Evolutionary conservation across 2,113 vertebrate genomes (phyloP), one percentile per base, ranked within the genome.

Genomic region (Lagenorhynchus albirostris): DNA sequence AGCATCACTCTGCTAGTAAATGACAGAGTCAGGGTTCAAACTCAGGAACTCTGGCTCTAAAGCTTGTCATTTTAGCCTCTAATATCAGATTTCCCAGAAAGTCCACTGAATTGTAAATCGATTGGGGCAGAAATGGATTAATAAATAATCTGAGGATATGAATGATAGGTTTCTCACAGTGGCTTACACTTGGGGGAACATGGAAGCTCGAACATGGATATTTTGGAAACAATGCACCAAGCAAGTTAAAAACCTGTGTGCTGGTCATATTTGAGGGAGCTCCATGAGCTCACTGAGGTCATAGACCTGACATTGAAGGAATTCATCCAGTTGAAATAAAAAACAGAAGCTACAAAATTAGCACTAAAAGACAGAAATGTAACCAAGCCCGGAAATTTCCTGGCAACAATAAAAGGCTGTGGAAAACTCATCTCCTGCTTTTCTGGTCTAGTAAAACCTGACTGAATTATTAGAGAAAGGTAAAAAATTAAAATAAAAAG

Each of bases 361-460:
- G 94, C 94, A 97, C 96, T 88, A 93, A 94, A 96, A 94, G 92
- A 94, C 89, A 98, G 84, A 96, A 97, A 95, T 89, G 62, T 95
- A 97, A 96, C 94, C 89, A 97, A 97, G 82, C 94, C 71, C 33
- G 0, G 94, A 96, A 90, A 87, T 96, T 97, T 98, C 97, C 96
- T 98, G 98, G 97, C 97, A 97, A 95, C 65, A 95, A 94, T 29
- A 76, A 96, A 55, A 26, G 23, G 77, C 85, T 97, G 79, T 98
- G 97, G 97, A 98, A 98, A 98, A 97, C 80, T 97, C 97, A 98
- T 98, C 97, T 97, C 93, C 92, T 97, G 94, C 84, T 94, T 98
- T 92, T 98, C 96, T 96, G 81, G 71, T 95, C 96, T 97, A 96
- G 96, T 98, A 97, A 98, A 98, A 96, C 50, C 71, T 98, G 96